A percentile compares a stretch with the other conserved stretches of the same genome.
Conservation (phyloP, 2,888 invertebrate species). For the Andrena flavipes region DNA sequence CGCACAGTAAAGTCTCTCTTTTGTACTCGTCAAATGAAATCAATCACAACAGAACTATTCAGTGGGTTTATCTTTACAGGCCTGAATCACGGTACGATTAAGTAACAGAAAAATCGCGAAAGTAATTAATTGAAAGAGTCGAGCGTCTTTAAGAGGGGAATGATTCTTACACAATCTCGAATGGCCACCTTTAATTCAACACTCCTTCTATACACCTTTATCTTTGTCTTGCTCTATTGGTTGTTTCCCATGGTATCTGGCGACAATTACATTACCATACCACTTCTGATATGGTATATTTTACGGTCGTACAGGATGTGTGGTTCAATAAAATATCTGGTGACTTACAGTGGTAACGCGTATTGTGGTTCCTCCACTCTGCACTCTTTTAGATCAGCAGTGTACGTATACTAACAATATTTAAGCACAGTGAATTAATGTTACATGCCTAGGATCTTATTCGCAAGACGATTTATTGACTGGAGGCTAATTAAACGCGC, state of each 20-base stretch:
- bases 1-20: not conserved
- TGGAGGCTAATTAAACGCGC: conserved; percentile 28
- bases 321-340: conserved; percentile 70
- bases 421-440: conserved; percentile 62
- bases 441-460: conserved; percentile 47
- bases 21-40: not conserved
- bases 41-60: not conserved
- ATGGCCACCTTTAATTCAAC: conserved; percentile 21
- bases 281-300: conserved; percentile 52
- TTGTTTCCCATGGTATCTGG: conserved; percentile 70
- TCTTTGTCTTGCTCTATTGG: conserved; percentile 64
- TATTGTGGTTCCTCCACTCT: conserved; percentile 80
- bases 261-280: conserved; percentile 57
- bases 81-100: conserved; percentile 9
- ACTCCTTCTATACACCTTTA: conserved; percentile 59
- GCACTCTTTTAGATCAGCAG: conserved; percentile 79
- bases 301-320: conserved; percentile 48
- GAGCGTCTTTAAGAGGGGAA: not conserved
- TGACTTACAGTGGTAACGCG: conserved; percentile 78
- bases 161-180: not conserved
- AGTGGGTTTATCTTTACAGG: not conserved
- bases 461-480: conserved; percentile 5
- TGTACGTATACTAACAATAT: conserved; percentile 77
- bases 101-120: not conserved
- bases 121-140: too few species aligned